phyloP scores from a whole-genome alignment of 1,140 invertebrate genomes.

The Thaumatotibia leucotreta region DNA sequence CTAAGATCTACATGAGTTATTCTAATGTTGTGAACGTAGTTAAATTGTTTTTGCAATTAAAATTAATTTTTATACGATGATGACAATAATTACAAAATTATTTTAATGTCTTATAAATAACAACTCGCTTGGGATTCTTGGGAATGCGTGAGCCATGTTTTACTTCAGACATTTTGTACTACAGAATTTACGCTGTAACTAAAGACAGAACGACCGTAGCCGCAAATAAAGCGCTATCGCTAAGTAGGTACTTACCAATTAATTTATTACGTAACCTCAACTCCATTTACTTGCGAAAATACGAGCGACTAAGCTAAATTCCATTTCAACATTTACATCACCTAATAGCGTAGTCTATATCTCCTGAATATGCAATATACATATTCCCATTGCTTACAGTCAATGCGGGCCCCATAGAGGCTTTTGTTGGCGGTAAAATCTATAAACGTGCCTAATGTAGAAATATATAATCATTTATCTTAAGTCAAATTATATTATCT shows the following conservation, averaged over 20 bases:
- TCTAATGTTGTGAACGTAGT: too few species aligned
- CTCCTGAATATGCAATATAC: not conserved
- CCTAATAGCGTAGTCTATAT: conserved; percentile 2
- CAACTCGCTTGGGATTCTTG: too few species aligned
- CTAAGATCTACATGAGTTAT: too few species aligned
- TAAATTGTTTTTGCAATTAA: too few species aligned
- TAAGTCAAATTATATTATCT: too few species aligned
- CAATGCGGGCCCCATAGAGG: too few species aligned
- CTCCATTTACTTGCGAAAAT: conserved; percentile 1
- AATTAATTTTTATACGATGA: too few species aligned
- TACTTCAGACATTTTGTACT: not conserved
- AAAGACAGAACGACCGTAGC: not conserved
- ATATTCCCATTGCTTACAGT: not conserved
- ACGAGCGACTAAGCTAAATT: not conserved
- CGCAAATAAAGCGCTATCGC: not conserved
- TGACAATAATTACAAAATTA: too few species aligned
- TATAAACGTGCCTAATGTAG: too few species aligned
- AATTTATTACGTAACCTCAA: conserved; percentile 8
- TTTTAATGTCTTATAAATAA: too few species aligned
- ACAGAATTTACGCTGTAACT: not conserved
- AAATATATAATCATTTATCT: too few species aligned
- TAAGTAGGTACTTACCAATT: not conserved
- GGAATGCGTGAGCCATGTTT: not conserved
- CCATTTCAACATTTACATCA: conserved; percentile 8
- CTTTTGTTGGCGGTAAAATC: too few species aligned